phyloP scores from a whole-genome alignment of 1,140 invertebrate genomes.

The Drosophila ironensis region DNA sequence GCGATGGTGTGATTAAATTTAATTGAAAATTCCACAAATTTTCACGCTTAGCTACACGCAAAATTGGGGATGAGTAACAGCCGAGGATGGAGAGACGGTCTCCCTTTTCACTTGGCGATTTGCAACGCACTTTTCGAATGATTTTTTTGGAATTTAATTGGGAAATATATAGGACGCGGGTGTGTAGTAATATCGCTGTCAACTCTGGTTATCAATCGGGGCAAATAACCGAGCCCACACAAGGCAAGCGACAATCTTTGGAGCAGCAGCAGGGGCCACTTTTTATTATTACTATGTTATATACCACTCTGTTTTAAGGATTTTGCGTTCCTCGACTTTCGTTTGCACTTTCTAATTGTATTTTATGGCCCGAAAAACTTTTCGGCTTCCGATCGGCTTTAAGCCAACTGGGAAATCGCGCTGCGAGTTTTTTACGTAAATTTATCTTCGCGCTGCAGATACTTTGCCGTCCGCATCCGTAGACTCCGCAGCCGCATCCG shows the following conservation, averaged over 20 bases:
- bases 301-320: neutral
- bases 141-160: slow-evolving; percentile 24
- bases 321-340: neutral
- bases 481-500: slow-evolving; percentile 39
- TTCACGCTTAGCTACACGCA: slow-evolving; percentile 16
- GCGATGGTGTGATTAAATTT: slow-evolving; percentile 33
- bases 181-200: slow-evolving; percentile 16
- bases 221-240: slow-evolving; percentile 22
- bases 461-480: neutral
- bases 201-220: slow-evolving; percentile 45
- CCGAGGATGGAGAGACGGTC: neutral
- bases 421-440: slow-evolving; percentile 36
- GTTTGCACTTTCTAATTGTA: slow-evolving; percentile 9
- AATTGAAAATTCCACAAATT: slow-evolving; percentile 50
- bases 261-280: neutral
- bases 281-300: neutral
- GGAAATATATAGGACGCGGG: slow-evolving; percentile 13
- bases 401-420: neutral
- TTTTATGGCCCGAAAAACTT: neutral
- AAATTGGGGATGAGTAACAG: neutral
- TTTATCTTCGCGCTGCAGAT: slow-evolving; percentile 4
- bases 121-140: slow-evolving; percentile 30
- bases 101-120: slow-evolving; percentile 23
- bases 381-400: neutral
- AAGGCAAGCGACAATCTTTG: too few species aligned